Evolutionary conservation across 2,797 vertebrate genomes (phyloP), one percentile per base, ranked within the genome.

Genomic region (Emys orbicularis): DNA sequence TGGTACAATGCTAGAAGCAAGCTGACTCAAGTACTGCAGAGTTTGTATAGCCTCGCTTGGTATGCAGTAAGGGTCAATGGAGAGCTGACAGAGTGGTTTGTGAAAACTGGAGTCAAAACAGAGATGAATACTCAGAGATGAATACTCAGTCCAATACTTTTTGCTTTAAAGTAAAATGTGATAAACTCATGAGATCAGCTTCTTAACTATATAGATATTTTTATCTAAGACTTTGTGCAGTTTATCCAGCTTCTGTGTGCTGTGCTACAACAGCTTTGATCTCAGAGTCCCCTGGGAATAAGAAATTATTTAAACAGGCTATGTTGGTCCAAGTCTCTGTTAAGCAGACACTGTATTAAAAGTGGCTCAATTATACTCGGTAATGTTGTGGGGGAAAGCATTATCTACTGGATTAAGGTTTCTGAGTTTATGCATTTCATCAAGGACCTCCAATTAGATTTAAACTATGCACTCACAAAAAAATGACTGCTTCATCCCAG

Each of bases 261-360:
- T 91, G 34, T 93, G 57, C 27, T 84, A 82, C 18, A 92, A 86
- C 87, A 57, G 13, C 23, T 86, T 93, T 95, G 50, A 93, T 89
- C 92, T 95, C 89, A 81, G 5, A 94, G 5, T 3, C 44, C 19
- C 47, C 37, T 0, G 2, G 29, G 47, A 95, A 94, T 52, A 90
- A 56, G 21, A 21, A 95, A 88, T 88, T 88, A 92, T 86, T 95
- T 96, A 80, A 96, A 96, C 3, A 54, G 74, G 50, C 53, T 93
- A 76, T 34, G n/a, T 34, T 77, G 79, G 44, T 86, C 72, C 85
- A 88, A 97, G 95, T 89, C 76, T 94, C 85, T 84, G 59, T 59
- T 59, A 95, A 91, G 53, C 37, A 83, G 82, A 74, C 77, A 79
- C 54, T 86, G 34, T 61, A 76, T 79, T 79, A 96, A 53, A 97